phyloP scores from a whole-genome alignment of 2,797 vertebrate species.

The Aphelocoma californica region DNA sequence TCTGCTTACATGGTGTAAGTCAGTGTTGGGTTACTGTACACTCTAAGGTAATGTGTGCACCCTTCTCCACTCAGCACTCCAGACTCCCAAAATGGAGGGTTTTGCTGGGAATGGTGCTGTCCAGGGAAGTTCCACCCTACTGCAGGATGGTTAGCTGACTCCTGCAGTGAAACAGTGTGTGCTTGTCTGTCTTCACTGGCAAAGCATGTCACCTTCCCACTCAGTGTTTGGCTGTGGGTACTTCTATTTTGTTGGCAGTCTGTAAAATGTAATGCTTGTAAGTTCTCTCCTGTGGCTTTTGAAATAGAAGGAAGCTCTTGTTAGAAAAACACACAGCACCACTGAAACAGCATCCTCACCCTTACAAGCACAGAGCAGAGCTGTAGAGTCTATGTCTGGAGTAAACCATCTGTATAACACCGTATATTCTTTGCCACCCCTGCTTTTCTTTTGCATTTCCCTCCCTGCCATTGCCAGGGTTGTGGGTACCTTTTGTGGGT shows the following conservation, averaged over 20 bases:
- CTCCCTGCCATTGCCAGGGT: background rate
- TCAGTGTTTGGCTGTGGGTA: background rate
- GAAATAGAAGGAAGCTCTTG: constrained; percentile 12
- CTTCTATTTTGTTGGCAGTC: background rate
- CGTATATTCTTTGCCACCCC: background rate
- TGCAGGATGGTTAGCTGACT: background rate
- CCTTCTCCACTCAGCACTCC: background rate
- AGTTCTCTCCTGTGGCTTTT: background rate
- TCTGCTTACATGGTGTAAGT: background rate
- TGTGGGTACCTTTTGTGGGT: background rate
- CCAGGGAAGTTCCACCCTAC: background rate
- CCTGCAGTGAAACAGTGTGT: background rate
- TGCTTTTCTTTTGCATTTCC: background rate
- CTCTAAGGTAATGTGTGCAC: background rate
- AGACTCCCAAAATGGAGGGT: background rate
- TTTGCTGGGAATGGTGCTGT: background rate
- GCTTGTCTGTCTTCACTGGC: background rate
- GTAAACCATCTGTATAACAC: background rate
- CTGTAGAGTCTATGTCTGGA: background rate
- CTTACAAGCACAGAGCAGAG: background rate
- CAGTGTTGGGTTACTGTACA: background rate
- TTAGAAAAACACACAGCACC: background rate
- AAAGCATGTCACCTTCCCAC: background rate
- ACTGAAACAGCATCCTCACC: background rate
- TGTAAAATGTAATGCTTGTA: background rate